Evolutionary conservation across 2,797 vertebrate species (phyloP).

Genomic region (Dryobates pubescens): DNA sequence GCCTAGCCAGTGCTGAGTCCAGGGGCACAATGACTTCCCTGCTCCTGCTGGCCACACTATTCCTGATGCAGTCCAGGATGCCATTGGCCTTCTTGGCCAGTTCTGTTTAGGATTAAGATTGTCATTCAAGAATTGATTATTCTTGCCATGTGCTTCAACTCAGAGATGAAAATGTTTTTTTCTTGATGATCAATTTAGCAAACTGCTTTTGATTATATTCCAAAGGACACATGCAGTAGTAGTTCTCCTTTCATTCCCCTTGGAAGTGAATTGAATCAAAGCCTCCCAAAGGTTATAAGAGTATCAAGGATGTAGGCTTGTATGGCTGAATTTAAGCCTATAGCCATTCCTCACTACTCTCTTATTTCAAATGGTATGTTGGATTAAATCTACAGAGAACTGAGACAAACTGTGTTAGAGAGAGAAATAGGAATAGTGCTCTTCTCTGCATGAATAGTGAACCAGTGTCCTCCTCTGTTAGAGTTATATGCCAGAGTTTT

Average conservation of each 20-base stretch:
- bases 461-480: not conserved
- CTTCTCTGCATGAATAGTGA: not conserved
- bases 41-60: too few species aligned
- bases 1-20: too few species aligned
- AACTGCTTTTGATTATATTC: not conserved
- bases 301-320: not conserved
- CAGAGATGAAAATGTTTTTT: not conserved
- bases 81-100: too few species aligned
- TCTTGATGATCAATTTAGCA: not conserved
- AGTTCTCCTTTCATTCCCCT: not conserved
- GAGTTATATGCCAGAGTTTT: not conserved
- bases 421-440: not conserved
- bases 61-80: too few species aligned
- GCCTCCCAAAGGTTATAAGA: not conserved
- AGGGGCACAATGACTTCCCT: too few species aligned
- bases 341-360: not conserved
- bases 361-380: not conserved
- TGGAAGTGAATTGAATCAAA: not conserved
- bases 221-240: not conserved
- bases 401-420: not conserved
- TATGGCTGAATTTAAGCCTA: not conserved
- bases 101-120: not conserved
- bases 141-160: not conserved
- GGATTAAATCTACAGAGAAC: not conserved
- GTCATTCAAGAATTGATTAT: not conserved